Conservation (phyloP, 1,140 invertebrate genomes). For the Nymphalis io region DNA sequence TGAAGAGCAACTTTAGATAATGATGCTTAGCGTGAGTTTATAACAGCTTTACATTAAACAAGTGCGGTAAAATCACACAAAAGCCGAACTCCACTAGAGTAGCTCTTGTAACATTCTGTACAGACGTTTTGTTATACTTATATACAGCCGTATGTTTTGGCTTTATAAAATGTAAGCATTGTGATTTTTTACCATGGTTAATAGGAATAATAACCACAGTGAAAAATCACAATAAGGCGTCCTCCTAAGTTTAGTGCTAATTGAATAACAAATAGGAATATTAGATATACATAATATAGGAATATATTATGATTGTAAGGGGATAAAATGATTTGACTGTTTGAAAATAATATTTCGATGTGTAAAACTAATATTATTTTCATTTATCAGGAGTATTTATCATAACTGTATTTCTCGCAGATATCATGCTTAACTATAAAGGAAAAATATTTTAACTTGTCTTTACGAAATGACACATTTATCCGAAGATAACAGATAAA, state of each 20-base stretch:
- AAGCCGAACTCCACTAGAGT: conserved; percentile 12
- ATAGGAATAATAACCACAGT: too few species aligned
- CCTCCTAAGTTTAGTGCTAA: too few species aligned
- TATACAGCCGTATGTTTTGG: not conserved
- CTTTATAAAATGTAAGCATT: too few species aligned
- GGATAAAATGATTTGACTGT: too few species aligned
- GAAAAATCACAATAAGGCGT: too few species aligned
- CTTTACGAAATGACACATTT: conserved; percentile 44
- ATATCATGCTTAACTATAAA: conserved; percentile 34
- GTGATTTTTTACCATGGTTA: too few species aligned
- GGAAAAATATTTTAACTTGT: conserved; percentile 35
- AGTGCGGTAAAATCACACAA: conserved; percentile 15
- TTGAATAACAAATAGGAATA: too few species aligned
- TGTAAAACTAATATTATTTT: not conserved
- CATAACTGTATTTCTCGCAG: not conserved
- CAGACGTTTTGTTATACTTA: not conserved
- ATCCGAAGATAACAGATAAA: conserved; percentile 45
- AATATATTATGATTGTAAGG: too few species aligned
- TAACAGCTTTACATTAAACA: conserved; percentile 28
- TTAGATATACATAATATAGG: too few species aligned
- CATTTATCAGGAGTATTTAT: conserved; percentile 7
- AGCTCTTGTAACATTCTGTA: conserved; percentile 11
- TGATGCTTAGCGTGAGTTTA: conserved; percentile 28
- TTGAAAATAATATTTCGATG: not conserved
- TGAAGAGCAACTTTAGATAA: conserved; percentile 36